Evolutionary conservation across 2,888 invertebrate species (phyloP), one percentile per base, ranked within the genome.

Genomic region (Syrista parreyssii): DNA sequence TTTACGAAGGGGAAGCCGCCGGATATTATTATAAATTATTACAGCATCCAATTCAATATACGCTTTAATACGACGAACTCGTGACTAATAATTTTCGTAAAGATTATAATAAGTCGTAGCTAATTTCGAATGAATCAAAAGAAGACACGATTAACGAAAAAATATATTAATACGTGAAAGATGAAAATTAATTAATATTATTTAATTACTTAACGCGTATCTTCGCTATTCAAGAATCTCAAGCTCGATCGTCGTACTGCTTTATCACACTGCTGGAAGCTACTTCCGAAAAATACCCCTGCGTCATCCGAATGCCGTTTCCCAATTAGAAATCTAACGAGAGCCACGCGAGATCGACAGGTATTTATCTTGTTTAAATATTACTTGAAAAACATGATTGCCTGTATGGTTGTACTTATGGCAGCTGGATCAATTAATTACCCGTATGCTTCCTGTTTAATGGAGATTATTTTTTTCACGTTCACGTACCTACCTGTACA

Each of bases 391-490:
- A 55, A 55, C 55, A 55, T 23, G 23, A 55, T 55, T 55, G 55
- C 55, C 55, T 55, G 23, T 55, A 55, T 55, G 55, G 55, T 23
- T 55, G 23, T 55, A 55, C 55, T 31, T 68, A 77, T 74, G 71
- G 74, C 77, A 74, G 77, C 77, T 69, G 77, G 55, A 74, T 74
- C 74, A 75, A 77, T 77, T 77, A 74, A 77, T 77, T 77, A 74
- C 77, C 77, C 77, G 74, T 77, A 75, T 74, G 75, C 75, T 77
- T 77, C 77, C 74, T 77, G 77, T 71, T 55, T 55, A 55, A 55
- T 55, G 55, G 23, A 23, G 23, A 55, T 55, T 55, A 23, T 55
- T 55, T 55, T 55, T 55, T 55, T 55, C 23, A 15, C 55, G 15
- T 40, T 0, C 40, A 23, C 55, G 55, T 55, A 55, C 23, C 15